Percentiles rank a stretch among this genome's conserved stretches.
Evolutionary conservation across 2,113 vertebrate species (phyloP).

Genomic region (Cryptomyrus ogoouensis): DNA sequence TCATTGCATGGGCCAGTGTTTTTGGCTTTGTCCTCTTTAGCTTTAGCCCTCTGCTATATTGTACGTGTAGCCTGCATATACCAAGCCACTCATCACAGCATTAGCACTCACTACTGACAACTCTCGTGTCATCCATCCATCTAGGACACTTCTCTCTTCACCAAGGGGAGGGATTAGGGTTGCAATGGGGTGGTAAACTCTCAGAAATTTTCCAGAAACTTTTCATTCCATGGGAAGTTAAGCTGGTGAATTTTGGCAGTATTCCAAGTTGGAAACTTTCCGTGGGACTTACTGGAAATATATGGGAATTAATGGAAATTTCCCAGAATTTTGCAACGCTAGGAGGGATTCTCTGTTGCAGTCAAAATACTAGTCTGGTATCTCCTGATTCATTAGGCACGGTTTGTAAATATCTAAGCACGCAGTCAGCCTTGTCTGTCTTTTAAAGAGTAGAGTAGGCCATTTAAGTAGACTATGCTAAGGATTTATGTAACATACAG

Average conservation of each 20-base stretch:
- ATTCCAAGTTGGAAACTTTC: no score
- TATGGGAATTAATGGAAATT: no score
- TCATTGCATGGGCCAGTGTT: background rate
- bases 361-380: background rate
- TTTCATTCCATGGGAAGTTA: no score
- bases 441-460: background rate
- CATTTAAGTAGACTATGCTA: background rate
- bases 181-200: no score
- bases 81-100: background rate
- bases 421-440: background rate
- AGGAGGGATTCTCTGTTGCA: background rate
- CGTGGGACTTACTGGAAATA: no score
- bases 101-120: background rate
- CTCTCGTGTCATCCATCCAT: background rate
- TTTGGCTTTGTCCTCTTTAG: background rate
- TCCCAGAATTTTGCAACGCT: no score
- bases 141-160: background rate
- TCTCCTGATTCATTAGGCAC: background rate
- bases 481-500: background rate
- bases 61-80: background rate
- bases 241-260: no score
- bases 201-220: no score
- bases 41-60: background rate
- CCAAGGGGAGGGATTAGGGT: background rate
- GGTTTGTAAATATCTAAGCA: background rate